phyloP scores from a whole-genome alignment of 2,113 vertebrate genomes.

The Atherinomorus stipes region DNA sequence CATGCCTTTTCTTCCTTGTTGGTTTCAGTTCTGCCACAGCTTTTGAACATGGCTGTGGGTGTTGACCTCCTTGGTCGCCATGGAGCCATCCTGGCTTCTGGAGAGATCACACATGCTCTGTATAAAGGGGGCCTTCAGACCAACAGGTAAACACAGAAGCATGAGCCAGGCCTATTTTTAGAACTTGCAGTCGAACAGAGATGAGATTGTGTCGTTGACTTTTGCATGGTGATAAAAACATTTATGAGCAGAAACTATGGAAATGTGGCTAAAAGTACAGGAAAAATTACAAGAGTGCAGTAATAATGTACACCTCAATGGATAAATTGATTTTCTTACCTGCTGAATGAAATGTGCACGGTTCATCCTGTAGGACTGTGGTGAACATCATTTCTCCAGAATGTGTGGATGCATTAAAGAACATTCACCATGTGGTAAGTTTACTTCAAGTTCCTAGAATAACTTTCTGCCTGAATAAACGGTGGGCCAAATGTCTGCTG shows the following conservation, averaged over 20 bases:
- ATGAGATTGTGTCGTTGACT: too few species aligned
- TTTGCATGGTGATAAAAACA: too few species aligned
- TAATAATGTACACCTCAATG: too few species aligned
- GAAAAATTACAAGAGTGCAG: too few species aligned
- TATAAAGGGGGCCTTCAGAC: constrained; percentile 83
- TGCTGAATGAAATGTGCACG: background rate
- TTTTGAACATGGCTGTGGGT: constrained; percentile 87
- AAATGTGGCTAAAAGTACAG: too few species aligned
- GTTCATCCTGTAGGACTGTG: constrained; percentile 76
- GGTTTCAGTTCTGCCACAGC: constrained; percentile 88
- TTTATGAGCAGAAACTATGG: too few species aligned
- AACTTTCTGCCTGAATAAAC: background rate
- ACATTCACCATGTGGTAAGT: constrained; percentile 88
- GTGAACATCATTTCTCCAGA: constrained; percentile 82
- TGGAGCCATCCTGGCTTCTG: constrained; percentile 92
- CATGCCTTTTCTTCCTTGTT: constrained; percentile 1
- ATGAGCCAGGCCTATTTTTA: background rate
- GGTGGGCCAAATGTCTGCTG: background rate
- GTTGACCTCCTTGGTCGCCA: constrained; percentile 92
- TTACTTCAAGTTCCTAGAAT: background rate
- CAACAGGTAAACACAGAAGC: constrained; percentile 82
- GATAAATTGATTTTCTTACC: background rate
- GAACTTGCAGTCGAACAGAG: background rate
- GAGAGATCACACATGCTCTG: constrained; percentile 90
- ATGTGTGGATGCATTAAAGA: constrained; percentile 84